These are phyloP conservation scores for Sturnira hondurensis DNA, from an alignment of 2,113 vertebrate genomes.

Conservation along the genomic window DNA sequence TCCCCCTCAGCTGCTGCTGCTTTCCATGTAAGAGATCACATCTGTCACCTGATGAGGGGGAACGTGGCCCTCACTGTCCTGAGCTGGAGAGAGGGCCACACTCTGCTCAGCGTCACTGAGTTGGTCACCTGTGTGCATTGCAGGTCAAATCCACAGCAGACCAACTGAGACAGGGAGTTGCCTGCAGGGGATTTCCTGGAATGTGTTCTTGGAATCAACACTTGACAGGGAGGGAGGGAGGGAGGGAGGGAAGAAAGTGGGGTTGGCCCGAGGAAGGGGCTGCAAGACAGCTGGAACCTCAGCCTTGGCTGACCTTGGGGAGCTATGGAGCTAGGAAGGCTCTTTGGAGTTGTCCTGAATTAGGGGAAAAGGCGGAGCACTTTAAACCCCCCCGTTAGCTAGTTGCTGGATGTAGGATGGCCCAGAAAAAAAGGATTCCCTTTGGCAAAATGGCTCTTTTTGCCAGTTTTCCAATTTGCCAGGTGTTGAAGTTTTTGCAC, in stretches of 20 bases:
- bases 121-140: accelerated
- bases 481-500: not conserved
- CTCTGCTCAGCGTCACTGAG: accelerated
- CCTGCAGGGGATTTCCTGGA: not conserved
- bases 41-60: not conserved
- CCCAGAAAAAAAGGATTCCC: not conserved
- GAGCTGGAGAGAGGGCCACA: accelerated
- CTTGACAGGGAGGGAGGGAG: accelerated
- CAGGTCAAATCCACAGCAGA: accelerated
- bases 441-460: not conserved
- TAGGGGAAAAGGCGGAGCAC: not conserved
- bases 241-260: accelerated
- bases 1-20: not conserved
- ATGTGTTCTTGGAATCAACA: not conserved
- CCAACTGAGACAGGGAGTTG: not conserved
- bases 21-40: accelerated
- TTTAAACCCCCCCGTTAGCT: not conserved
- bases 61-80: accelerated
- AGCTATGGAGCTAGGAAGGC: not conserved
- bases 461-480: not conserved
- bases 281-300: too few relatives aligned
- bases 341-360: not conserved
- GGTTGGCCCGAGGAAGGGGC: not conserved
- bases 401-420: not conserved
- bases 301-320: not conserved